Evolutionary conservation across 2,888 invertebrate genomes (phyloP), one percentile per base, ranked within the genome.

Genomic region (Thelaira solivaga): DNA sequence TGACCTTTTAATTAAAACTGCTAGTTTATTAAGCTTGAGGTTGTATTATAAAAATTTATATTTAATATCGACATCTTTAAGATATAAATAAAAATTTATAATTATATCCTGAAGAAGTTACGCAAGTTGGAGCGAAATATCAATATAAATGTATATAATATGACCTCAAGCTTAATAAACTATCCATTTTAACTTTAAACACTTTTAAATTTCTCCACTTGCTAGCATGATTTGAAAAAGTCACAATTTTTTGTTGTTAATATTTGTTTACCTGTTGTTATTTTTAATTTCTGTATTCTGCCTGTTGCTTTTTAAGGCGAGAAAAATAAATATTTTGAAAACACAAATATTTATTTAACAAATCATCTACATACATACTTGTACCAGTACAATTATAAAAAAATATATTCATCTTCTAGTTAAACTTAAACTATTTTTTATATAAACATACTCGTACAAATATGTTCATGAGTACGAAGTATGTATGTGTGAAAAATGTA

Each of bases 271-370:
- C 76, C 51, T 69, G 76, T 69, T 71, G 71, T 62, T 55, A 26
- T 20, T 20, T 57, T 55, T 29, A 45, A 57, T 47, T 69, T 49
- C 39, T 45, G 6, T 41, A 4, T 49, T 41, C 39, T 39, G 22
- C 41, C 16, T 61, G 22, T 47, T 16, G 47, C 65, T 67, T 62
- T 76, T 72, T 72, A 47, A 76, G 72, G 76, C 72, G 76, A 76
- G 76, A 76, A 76, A 67, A 76, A 29, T 57, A 76, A 76, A 76
- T 72, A 67, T 61, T 76, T 55, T 72, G 34, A 67, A 72, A 76
- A 76, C 36, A 76, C 61, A 76, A 76, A 76, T 67, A 72, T 76
- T 76, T 76, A 76, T 62, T 76, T 72, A 41, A 76, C 72, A 72
- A 76, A 76, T 72, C 69, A 78, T 69, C 49, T 45, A 51, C 16